These are phyloP conservation scores for Rhynchonycteris naso DNA, from an alignment of 2,797 vertebrate genomes.

Conservation along the genomic window DNA sequence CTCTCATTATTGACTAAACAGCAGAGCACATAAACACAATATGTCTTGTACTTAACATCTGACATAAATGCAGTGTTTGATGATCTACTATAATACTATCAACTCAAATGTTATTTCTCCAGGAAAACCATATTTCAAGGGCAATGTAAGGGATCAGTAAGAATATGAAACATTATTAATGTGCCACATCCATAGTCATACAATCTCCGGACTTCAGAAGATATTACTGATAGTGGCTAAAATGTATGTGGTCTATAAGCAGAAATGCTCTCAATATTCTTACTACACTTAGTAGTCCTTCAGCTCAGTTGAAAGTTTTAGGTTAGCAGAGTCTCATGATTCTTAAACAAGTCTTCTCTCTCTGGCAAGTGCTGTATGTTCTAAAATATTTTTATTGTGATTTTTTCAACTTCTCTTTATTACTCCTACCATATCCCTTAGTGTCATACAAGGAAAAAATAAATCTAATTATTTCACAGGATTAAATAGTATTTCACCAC, in stretches of 20 bases:
- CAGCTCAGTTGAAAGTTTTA: constrained; percentile 36
- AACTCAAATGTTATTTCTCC: constrained; percentile 57
- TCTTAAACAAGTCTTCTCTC: constrained; percentile 11
- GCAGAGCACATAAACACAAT: constrained; percentile 47
- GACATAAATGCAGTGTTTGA: constrained; percentile 64
- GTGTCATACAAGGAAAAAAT: not conserved
- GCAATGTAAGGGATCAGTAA: constrained; percentile 34
- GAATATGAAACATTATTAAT: constrained; percentile 59
- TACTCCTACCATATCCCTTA: not conserved
- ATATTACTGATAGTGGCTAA: not conserved
- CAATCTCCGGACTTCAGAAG: not conserved
- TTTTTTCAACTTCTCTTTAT: constrained; percentile 37
- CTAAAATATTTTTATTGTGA: constrained; percentile 1
- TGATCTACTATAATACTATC: constrained; percentile 37
- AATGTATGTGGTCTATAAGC: not conserved
- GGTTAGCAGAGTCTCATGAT: not conserved
- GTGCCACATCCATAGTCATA: not conserved
- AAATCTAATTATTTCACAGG: not conserved
- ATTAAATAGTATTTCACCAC: not conserved
- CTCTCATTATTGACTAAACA: constrained; percentile 69
- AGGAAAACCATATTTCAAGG: constrained; percentile 64
- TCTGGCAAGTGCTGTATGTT: not conserved
- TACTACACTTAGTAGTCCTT: not conserved
- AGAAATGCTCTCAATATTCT: not conserved
- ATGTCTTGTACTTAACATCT: constrained; percentile 69